Evolutionary conservation across 1,140 invertebrate genomes (phyloP).

Genomic region (Drosophila albomicans): DNA sequence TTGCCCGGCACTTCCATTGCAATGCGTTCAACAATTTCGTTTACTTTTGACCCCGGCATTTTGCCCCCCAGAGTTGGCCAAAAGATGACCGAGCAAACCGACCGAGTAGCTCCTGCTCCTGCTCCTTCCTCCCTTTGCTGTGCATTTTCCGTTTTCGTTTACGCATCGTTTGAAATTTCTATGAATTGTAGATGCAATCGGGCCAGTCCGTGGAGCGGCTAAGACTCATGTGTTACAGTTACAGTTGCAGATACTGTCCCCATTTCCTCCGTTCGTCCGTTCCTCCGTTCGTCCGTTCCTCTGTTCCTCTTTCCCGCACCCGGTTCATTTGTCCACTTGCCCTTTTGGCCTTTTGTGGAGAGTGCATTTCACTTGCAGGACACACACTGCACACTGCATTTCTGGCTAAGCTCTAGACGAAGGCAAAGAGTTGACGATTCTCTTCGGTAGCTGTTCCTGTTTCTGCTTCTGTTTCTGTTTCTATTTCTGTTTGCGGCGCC

Average conservation of each 20-base stretch:
- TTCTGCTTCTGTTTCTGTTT: background rate
- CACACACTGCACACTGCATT: slow-evolving; percentile 50
- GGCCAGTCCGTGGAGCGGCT: slow-evolving; percentile 64
- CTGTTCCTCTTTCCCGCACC: background rate
- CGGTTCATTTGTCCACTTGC: background rate
- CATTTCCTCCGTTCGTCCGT: too few species aligned
- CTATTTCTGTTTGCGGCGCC: slow-evolving; percentile 45
- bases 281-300: too few species aligned
- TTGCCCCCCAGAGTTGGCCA: slow-evolving; percentile 7
- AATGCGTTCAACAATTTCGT: slow-evolving; percentile 49
- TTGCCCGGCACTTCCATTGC: slow-evolving; percentile 64
- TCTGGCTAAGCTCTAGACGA: slow-evolving; percentile 78
- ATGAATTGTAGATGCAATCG: slow-evolving; percentile 85
- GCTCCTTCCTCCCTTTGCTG: slow-evolving; percentile 17
- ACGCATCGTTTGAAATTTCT: slow-evolving; percentile 84
- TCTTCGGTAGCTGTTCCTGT: slow-evolving; percentile 15
- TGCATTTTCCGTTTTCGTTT: slow-evolving; percentile 83
- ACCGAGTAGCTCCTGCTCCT: background rate
- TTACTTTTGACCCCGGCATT: slow-evolving; percentile 50
- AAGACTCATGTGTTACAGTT: slow-evolving; percentile 51
- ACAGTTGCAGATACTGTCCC: slow-evolving; percentile 28
- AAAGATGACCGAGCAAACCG: slow-evolving; percentile 30
- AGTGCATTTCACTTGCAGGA: slow-evolving; percentile 79
- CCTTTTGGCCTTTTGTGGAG: slow-evolving; percentile 3
- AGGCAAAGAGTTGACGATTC: slow-evolving; percentile 77